Percentiles rank a stretch among this genome's conserved stretches.
Evolutionary conservation across 1,140 invertebrate genomes (phyloP).

Genomic region (Papilio polytes): DNA sequence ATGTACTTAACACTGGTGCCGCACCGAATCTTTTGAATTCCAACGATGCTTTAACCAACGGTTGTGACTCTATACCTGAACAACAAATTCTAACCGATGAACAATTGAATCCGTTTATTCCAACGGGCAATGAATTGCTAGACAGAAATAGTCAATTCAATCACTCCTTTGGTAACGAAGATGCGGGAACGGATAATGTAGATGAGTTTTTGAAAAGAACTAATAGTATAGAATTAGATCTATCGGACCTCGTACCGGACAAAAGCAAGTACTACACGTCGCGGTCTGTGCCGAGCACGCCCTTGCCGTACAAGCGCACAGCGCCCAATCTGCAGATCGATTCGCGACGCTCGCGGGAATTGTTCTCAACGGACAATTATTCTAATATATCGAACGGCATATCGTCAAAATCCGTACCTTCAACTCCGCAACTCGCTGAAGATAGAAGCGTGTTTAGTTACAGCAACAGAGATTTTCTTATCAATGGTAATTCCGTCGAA

Average conservation of each 20-base stretch:
- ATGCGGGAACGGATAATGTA: constrained; percentile 60
- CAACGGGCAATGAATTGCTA: constrained; percentile 59
- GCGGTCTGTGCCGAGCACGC: constrained; percentile 87
- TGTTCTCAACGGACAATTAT: constrained; percentile 64
- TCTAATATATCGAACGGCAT: constrained; percentile 64
- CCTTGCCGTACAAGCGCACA: constrained; percentile 82
- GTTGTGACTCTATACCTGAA: constrained; percentile 68
- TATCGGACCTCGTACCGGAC: constrained; percentile 71
- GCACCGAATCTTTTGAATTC: constrained; percentile 64
- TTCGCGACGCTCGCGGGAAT: constrained; percentile 65
- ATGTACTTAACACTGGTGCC: constrained; percentile 68
- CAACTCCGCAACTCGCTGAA: constrained; percentile 84
- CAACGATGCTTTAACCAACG: constrained; percentile 63
- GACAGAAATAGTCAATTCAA: constrained; percentile 65
- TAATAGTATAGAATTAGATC: constrained; percentile 76
- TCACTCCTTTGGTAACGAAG: constrained; percentile 64
- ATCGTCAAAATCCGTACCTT: constrained; percentile 87
- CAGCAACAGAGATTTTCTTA: constrained; percentile 85
- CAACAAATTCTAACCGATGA: constrained; percentile 68
- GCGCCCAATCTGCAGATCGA: constrained; percentile 73
- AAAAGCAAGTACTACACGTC: constrained; percentile 81
- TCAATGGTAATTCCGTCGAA: constrained; percentile 85
- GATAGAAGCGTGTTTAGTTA: constrained; percentile 85
- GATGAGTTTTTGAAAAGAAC: constrained; percentile 76
- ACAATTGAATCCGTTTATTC: constrained; percentile 68